Conservation (phyloP, 2,888 invertebrate species). For the Allacma fusca region DNA sequence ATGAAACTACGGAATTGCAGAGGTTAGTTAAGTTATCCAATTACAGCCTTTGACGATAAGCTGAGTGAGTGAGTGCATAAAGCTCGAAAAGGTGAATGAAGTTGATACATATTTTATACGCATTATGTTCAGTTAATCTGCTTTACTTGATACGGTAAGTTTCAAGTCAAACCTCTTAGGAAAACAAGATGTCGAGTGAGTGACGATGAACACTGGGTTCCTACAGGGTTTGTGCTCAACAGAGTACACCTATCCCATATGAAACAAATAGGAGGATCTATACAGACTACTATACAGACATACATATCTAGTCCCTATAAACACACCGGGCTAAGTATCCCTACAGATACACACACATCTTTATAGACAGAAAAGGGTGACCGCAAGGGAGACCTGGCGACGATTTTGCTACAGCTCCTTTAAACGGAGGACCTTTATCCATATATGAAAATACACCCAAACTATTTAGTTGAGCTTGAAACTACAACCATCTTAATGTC, state of each 20-base stretch:
- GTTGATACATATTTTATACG: slow-evolving; percentile 26
- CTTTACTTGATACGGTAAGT: slow-evolving; percentile 29
- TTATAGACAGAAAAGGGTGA: not conserved
- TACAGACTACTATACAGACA: too few relatives aligned
- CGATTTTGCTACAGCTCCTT: too few relatives aligned
- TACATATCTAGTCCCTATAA: too few relatives aligned
- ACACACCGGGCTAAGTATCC: too few relatives aligned
- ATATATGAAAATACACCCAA: too few relatives aligned
- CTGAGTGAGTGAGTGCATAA: not conserved
- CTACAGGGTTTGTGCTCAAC: too few relatives aligned
- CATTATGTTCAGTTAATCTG: slow-evolving; percentile 17
- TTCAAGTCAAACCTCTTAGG: slow-evolving; percentile 29
- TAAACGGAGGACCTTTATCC: not conserved
- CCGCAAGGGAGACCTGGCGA: slow-evolving; percentile 4
- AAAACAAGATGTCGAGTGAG: slow-evolving; percentile 23
- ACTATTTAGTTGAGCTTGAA: too few relatives aligned
- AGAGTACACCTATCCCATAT: too few relatives aligned
- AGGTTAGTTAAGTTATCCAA: slow-evolving; percentile 39
- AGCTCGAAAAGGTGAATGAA: not conserved
- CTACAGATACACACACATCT: too few relatives aligned
- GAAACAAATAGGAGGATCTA: too few relatives aligned
- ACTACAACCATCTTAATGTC: too few relatives aligned
- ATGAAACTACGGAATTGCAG: not conserved
- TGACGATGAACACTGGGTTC: not conserved
- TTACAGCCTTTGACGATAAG: slow-evolving; percentile 29